Percentiles rank a stretch among this genome's conserved stretches.
These are phyloP conservation scores for Anthopleura xanthogrammica DNA, from an alignment of 92 coral and sea anemone species.

Conservation along the genomic window DNA sequence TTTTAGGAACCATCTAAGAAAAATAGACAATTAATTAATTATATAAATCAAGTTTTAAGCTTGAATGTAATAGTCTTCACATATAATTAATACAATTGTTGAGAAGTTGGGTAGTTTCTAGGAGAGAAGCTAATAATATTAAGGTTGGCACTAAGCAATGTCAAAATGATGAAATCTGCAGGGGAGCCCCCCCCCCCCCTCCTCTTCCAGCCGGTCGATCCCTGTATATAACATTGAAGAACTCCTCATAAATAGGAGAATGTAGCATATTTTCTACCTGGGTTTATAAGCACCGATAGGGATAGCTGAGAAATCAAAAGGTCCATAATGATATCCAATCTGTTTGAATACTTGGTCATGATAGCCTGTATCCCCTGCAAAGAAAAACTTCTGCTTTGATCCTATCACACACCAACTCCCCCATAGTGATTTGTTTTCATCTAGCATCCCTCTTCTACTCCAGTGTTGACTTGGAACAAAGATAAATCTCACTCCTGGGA, in stretches of 20 bases:
- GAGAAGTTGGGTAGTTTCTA: too few relatives aligned
- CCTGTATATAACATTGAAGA: too few relatives aligned
- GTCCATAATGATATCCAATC: slow-evolving; percentile 83
- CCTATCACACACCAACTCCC: slow-evolving; percentile 90
- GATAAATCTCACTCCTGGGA: slow-evolving; percentile 49
- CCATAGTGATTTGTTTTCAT: slow-evolving; percentile 86
- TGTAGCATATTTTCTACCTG: slow-evolving; percentile 40
- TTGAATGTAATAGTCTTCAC: too few relatives aligned
- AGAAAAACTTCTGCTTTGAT: slow-evolving; percentile 61
- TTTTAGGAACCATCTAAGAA: slow-evolving; percentile 37
- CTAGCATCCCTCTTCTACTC: slow-evolving; percentile 76
- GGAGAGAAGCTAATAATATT: too few relatives aligned
- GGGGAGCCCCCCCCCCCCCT: too few relatives aligned
- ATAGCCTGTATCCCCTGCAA: slow-evolving; percentile 91
- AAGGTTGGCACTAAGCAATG: too few relatives aligned
- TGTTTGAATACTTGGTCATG: slow-evolving; percentile 66
- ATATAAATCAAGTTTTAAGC: neutral
- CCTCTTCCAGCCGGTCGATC: too few relatives aligned
- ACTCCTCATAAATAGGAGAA: too few relatives aligned
- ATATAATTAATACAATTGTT: too few relatives aligned
- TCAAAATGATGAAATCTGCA: too few relatives aligned
- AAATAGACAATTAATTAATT: neutral
- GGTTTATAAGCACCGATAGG: slow-evolving; percentile 96
- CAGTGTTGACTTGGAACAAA: slow-evolving; percentile 91
- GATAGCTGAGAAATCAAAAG: slow-evolving; percentile 88